Evolutionary conservation across 2,113 vertebrate genomes (phyloP), one percentile per base, ranked within the genome.

Genomic region (Scartelaos histophorus): DNA sequence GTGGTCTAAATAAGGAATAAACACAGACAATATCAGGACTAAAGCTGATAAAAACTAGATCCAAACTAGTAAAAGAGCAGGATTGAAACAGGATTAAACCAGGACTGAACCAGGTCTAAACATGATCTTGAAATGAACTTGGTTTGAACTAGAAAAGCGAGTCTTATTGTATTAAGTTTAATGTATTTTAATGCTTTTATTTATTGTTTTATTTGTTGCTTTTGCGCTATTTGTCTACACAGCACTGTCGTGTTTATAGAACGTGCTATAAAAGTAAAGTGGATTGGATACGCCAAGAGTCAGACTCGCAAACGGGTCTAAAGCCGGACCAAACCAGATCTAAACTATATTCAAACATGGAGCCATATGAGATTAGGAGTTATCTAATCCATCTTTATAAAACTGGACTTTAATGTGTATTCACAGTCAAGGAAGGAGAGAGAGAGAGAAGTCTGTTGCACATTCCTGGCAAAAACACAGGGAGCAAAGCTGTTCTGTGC

Each of bases 401-500:
- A 85, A 74, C 60, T 72, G 22, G 49, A 76, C 73, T 79, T 68
- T 81, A 82, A 71, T 79, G 85, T 60, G 62, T 70, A 74, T 76
- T 72, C 75, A 71, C 62, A 76, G 72, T 70, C 70, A 35, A 25
- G 51, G 69, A 19, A 25, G 38, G 69, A 19, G 7, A 64, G 58
- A 61, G 45, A 71, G 67, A 54, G 62, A 62, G 75, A 75, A 68
- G 64, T 75, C 38, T 56, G 74, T 78, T 85, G 75, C 79, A 88
- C 79, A 74, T 88, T 87, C 81, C 81, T 91, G 87, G 89, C 80
- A 83, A 81, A 75, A 70, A 74, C 53, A 82, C 85, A 83, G 82
- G 82, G 87, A 78, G 82, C 83, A 81, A 89, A 91, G 91, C 81
- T 83, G 82, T 87, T 88, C 83, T 85, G 75, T 81, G 88, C 83